Conservation (phyloP, 2,888 invertebrate species). For the Yponomeuta evonymella region DNA sequence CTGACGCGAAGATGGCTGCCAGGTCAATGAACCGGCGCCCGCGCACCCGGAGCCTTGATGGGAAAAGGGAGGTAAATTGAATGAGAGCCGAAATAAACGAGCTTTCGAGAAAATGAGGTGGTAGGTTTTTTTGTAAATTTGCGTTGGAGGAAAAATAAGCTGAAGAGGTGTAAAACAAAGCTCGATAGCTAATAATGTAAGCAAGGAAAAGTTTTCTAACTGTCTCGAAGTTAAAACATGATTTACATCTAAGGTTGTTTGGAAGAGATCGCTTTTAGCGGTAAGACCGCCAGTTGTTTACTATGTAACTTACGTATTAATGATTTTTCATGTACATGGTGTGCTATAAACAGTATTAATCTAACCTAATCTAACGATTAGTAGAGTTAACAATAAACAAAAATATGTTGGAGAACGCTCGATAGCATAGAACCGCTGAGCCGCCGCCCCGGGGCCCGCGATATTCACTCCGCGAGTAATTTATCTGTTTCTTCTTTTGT, state of each 20-base stretch:
- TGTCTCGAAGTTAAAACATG: no score
- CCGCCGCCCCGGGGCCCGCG: background rate
- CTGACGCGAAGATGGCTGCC: conserved; percentile 20
- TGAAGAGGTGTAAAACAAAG: background rate
- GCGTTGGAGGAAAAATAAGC: background rate
- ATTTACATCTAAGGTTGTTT: no score
- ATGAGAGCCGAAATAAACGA: background rate
- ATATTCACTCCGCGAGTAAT: background rate
- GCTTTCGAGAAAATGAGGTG: background rate
- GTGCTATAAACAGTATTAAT: no score
- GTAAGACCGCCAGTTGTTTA: no score
- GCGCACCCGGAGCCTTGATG: background rate
- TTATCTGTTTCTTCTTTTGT: background rate
- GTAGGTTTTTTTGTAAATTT: background rate
- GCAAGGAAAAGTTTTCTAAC: no score
- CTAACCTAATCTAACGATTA: no score
- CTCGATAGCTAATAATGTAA: no score
- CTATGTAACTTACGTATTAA: no score
- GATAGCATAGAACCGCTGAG: background rate
- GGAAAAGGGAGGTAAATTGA: conserved; percentile 1
- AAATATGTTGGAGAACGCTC: background rate
- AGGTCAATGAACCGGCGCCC: conserved; percentile 32
- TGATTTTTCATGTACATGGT: no score
- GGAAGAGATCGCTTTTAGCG: no score
- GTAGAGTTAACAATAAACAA: no score